phyloP scores from a whole-genome alignment of 2,113 vertebrate species.

The Struthidea cinerea region DNA sequence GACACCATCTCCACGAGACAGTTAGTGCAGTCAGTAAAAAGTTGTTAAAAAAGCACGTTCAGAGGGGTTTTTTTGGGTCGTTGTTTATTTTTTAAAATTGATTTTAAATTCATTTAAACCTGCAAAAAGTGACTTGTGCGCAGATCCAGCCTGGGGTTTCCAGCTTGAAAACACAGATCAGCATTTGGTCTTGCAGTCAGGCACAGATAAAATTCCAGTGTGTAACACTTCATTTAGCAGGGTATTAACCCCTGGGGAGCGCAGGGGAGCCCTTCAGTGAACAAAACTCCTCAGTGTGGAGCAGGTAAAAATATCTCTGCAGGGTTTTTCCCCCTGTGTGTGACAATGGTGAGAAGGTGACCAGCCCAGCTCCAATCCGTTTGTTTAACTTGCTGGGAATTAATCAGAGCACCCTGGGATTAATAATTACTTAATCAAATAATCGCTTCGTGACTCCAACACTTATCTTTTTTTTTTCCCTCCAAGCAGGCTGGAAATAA shows the following conservation, averaged over 20 bases:
- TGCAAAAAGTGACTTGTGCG: neutral
- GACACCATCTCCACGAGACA: neutral
- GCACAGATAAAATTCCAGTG: slow-evolving; percentile 69
- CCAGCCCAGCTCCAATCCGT: slow-evolving; percentile 40
- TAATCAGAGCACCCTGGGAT: slow-evolving; percentile 75
- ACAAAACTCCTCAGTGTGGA: slow-evolving; percentile 59
- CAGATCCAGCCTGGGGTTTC: slow-evolving; percentile 1
- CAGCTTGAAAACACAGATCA: slow-evolving; percentile 32
- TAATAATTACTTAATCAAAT: slow-evolving; percentile 88
- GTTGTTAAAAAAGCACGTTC: neutral
- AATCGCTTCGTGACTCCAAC: slow-evolving; percentile 74
- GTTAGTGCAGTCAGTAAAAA: neutral
- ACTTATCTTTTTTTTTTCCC: slow-evolving; percentile 57
- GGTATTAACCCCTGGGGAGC: slow-evolving; percentile 67
- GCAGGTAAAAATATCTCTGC: slow-evolving; percentile 55
- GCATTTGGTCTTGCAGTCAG: slow-evolving; percentile 71
- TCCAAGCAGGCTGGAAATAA: slow-evolving; percentile 72
- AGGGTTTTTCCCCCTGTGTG: neutral
- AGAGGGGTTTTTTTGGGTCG: neutral
- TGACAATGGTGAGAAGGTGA: slow-evolving; percentile 50
- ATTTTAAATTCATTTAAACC: neutral
- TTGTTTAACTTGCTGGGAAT: slow-evolving; percentile 75
- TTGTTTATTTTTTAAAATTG: neutral
- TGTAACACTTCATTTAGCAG: slow-evolving; percentile 74
- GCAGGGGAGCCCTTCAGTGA: slow-evolving; percentile 61